Percentiles rank a stretch among this genome's conserved stretches.
phyloP scores from a whole-genome alignment of 2,113 vertebrate species.

The Cyprinodon brontotheroides region DNA sequence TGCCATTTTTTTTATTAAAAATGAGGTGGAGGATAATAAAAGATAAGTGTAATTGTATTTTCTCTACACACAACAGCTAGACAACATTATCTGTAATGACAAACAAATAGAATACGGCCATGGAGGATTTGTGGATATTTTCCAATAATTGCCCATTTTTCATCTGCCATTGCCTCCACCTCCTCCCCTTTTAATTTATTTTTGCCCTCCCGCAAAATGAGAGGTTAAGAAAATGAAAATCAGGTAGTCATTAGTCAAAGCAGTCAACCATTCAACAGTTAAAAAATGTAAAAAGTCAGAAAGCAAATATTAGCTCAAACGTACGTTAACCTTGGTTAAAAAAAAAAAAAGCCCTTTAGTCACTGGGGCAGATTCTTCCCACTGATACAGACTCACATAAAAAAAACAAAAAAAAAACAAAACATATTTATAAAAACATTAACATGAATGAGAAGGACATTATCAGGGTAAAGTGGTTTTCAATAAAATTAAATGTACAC shows the following conservation, averaged over 20 bases:
- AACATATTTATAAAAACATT: not conserved
- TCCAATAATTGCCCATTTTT: constrained; percentile 43
- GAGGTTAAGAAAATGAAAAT: constrained; percentile 66
- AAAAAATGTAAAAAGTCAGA: constrained; percentile 72
- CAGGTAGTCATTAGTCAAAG: constrained; percentile 66
- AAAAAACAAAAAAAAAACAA: not conserved
- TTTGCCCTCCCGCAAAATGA: constrained; percentile 36
- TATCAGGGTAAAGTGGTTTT: not conserved
- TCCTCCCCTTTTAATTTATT: constrained; percentile 48
- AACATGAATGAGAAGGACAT: not conserved
- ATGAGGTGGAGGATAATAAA: not conserved
- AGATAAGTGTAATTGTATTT: not conserved
- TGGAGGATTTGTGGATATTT: constrained; percentile 31
- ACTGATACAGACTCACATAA: constrained; percentile 20
- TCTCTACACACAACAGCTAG: not conserved
- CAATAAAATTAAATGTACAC: not conserved
- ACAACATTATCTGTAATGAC: constrained; percentile 20
- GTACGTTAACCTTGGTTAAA: constrained; percentile 7
- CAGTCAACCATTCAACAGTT: constrained; percentile 71
- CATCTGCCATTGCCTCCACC: constrained; percentile 12
- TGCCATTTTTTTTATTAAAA: not conserved
- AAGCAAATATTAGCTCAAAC: constrained; percentile 52
- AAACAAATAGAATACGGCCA: constrained; percentile 5
- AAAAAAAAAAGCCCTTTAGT: not conserved
- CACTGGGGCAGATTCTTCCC: constrained; percentile 6